Base-by-base conservation (phyloP, 2,888 invertebrate genomes). In the Bellardia pandia region DNA sequence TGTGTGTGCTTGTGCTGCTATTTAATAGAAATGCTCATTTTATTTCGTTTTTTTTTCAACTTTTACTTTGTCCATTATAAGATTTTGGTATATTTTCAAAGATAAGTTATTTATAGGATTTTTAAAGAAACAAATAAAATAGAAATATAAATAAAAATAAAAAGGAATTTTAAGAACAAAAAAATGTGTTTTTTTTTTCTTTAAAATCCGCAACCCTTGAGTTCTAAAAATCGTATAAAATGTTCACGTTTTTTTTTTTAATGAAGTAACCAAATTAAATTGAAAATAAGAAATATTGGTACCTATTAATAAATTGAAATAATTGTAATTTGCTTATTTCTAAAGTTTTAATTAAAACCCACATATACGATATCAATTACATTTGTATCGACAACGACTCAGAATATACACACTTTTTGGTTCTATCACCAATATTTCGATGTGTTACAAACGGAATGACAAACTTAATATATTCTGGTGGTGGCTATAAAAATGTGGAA, bases 41-140 rank as follows among this genome's bases (percentile, higher is more conserved):
- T 74, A 62, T 79, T 74, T 69, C 42, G 60, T 74, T 33, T 16
- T 78, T 23, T 45, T 51, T 71, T 76, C 16, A 71, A 74, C 56
- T 80, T 68, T 64, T 64, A 42, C 74, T 86, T 78, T 75, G 75
- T 78, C 78, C 85, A 81, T 78, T 81, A 75, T 75, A 81, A 69
- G 79, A 82, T 75, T 81, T 86, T 77, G 78, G 64, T 84, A 81
- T 76, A 68, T 80, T 80, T 82, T 85, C 80, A 75, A 66, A 85
- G 85, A 87, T 82, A 88, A 88, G 84, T 88, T 87, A 84, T 88
- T 88, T 88, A 85, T 86, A 85, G 85, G 79, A 85, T 81, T 88
- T 88, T 72, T 42, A 9, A 69, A 40, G 30, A 30, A 62, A 58
- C 48, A 58, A 58, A 58, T 74, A 23, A 30, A 56, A 23, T 23